Evolutionary conservation across 2,888 invertebrate species (phyloP).

Genomic region (Drosophila mettleri): DNA sequence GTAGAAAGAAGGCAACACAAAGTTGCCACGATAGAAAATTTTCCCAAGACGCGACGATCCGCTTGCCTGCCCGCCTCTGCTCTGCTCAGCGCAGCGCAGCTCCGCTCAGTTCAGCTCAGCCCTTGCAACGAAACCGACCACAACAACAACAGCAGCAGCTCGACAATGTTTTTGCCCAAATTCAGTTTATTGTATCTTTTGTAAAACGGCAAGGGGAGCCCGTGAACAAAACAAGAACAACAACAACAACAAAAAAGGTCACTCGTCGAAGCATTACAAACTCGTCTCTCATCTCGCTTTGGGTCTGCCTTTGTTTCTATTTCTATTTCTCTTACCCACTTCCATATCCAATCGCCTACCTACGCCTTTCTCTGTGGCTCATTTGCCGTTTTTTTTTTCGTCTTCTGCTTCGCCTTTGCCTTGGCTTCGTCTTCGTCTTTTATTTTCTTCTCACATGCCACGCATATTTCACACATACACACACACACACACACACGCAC

Average conservation of each 20-base stretch:
- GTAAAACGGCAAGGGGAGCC: slow-evolving; percentile 25
- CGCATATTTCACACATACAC: slow-evolving; percentile 59
- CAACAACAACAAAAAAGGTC: slow-evolving; percentile 58
- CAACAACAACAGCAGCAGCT: slow-evolving; percentile 36
- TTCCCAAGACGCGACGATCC: slow-evolving; percentile 60
- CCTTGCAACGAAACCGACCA: slow-evolving; percentile 22
- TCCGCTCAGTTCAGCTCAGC: slow-evolving; percentile 25
- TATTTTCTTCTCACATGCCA: slow-evolving; percentile 70
- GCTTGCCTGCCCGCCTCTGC: slow-evolving; percentile 38
- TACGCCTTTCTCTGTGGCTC: slow-evolving; percentile 45
- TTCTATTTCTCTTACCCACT: slow-evolving; percentile 7
- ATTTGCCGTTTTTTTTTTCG: slow-evolving; percentile 62
- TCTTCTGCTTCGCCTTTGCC: not conserved
- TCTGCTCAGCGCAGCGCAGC: not conserved
- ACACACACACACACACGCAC: slow-evolving; percentile 17
- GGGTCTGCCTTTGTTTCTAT: slow-evolving; percentile 26
- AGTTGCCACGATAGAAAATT: slow-evolving; percentile 37
- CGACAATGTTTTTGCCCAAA: slow-evolving; percentile 67
- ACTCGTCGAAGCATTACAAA: slow-evolving; percentile 63
- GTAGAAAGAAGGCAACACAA: slow-evolving; percentile 53
- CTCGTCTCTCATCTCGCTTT: slow-evolving; percentile 43
- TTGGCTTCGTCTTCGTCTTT: not conserved
- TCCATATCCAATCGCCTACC: slow-evolving; percentile 37
- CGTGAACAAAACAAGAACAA: slow-evolving; percentile 14
- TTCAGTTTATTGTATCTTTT: slow-evolving; percentile 46